phyloP scores from a whole-genome alignment of 2,888 invertebrate species.

The Cantharis rufa region DNA sequence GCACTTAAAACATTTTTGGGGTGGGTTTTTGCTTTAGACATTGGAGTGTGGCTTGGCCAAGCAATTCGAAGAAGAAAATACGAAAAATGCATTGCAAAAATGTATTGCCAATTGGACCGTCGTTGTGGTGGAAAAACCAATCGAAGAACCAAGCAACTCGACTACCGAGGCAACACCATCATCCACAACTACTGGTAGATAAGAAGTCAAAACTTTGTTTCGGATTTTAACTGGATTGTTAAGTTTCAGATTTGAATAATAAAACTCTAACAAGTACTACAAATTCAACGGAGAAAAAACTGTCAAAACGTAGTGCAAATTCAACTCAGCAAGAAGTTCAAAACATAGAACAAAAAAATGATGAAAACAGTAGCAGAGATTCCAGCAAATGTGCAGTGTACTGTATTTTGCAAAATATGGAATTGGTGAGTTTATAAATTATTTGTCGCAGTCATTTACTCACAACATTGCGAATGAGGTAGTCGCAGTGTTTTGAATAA shows the following conservation, averaged over 20 bases:
- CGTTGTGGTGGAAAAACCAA: neutral
- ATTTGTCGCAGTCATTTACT: too few relatives aligned
- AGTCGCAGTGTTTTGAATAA: too few relatives aligned
- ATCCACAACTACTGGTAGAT: neutral
- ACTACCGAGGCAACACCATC: neutral
- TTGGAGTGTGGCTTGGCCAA: conserved; percentile 47
- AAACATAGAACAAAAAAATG: neutral
- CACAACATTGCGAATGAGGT: too few relatives aligned
- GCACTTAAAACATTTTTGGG: neutral
- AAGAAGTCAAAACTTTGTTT: neutral
- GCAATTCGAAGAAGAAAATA: conserved; percentile 60
- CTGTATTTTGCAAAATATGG: conserved; percentile 71
- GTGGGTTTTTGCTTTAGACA: conserved; percentile 36
- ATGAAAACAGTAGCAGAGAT: neutral
- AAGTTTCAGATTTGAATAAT: neutral
- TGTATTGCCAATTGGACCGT: conserved; percentile 58
- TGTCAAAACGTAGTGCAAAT: neutral
- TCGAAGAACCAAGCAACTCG: neutral
- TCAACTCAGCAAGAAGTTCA: neutral
- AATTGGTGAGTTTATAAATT: conserved; percentile 60
- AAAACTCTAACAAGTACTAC: neutral
- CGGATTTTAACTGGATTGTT: neutral
- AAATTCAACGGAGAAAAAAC: neutral
- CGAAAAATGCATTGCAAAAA: conserved; percentile 62
- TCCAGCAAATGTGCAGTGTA: conserved; percentile 57